A percentile compares a stretch with the other conserved stretches of the same genome.
phyloP scores from a whole-genome alignment of 2,888 invertebrate species.

The Oligia latruncula region DNA sequence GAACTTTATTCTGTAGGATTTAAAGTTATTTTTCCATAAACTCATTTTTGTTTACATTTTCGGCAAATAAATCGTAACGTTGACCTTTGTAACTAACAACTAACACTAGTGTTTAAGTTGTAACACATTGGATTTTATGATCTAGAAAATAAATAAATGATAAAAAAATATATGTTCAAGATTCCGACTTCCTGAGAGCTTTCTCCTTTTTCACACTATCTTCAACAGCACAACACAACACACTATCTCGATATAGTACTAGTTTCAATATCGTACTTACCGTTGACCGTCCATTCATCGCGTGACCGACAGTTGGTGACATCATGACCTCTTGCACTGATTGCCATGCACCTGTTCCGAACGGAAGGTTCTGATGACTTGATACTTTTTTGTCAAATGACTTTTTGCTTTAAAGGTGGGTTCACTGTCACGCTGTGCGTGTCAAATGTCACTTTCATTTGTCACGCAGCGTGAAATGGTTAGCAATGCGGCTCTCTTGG shows the following conservation, averaged over 20 bases:
- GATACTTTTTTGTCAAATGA: constrained; percentile 37
- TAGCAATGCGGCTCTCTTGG: background rate
- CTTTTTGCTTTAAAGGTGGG: constrained; percentile 33
- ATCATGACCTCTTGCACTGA: constrained; percentile 50
- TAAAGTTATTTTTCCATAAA: no score
- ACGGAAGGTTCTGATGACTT: constrained; percentile 18
- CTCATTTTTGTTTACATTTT: no score
- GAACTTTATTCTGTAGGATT: no score
- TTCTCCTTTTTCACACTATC: background rate
- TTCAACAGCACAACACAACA: background rate
- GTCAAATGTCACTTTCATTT: constrained; percentile 55
- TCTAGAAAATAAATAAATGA: no score
- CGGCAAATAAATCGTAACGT: no score
- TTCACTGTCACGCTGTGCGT: constrained; percentile 59
- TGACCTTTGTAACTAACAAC: no score
- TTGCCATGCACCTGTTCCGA: constrained; percentile 50
- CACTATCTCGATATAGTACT: background rate
- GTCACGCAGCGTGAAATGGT: constrained; percentile 44
- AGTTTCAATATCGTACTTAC: background rate
- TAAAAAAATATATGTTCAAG: no score
- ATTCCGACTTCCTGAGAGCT: no score
- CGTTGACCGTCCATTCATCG: background rate
- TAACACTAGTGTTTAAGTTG: no score
- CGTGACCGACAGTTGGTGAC: constrained; percentile 72
- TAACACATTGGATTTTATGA: no score